Evolutionary conservation across 2,888 invertebrate species (phyloP).

Genomic region (Dryocosmus kuriphilus): DNA sequence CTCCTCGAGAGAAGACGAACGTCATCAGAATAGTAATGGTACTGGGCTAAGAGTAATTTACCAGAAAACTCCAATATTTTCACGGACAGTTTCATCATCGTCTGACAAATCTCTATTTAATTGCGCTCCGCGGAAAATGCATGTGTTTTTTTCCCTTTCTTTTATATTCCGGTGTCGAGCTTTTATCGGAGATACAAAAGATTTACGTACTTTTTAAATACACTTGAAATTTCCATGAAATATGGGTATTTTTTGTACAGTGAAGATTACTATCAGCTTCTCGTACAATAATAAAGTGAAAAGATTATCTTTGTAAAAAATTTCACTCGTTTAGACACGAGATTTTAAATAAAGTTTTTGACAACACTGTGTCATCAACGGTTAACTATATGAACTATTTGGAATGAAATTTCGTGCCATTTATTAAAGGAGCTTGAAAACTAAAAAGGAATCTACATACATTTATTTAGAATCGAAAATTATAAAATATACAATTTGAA

Average conservation of each 20-base stretch:
- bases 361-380: no score
- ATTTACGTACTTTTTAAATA: slow-evolving; percentile 14
- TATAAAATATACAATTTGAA: no score
- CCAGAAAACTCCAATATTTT: slow-evolving; percentile 54
- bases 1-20: slow-evolving; percentile 57
- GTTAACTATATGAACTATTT: no score
- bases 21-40: slow-evolving; percentile 56
- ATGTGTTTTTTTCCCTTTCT: slow-evolving; percentile 48
- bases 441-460: no score
- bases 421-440: no score
- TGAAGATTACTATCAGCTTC: not conserved
- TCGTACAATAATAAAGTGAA: not conserved
- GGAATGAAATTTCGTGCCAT: no score
- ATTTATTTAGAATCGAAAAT: no score
- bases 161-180: slow-evolving; percentile 43
- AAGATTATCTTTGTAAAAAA: no score
- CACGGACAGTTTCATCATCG: slow-evolving; percentile 50
- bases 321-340: no score
- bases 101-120: slow-evolving; percentile 58
- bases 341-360: no score
- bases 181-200: slow-evolving; percentile 21
- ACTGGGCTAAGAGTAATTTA: slow-evolving; percentile 57
- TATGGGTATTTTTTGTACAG: not conserved
- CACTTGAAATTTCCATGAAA: not conserved
- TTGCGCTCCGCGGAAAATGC: slow-evolving; percentile 53